Percentiles rank a stretch among this genome's conserved stretches.
Conservation (phyloP, 2,888 invertebrate species). For the Tillus elongatus region DNA sequence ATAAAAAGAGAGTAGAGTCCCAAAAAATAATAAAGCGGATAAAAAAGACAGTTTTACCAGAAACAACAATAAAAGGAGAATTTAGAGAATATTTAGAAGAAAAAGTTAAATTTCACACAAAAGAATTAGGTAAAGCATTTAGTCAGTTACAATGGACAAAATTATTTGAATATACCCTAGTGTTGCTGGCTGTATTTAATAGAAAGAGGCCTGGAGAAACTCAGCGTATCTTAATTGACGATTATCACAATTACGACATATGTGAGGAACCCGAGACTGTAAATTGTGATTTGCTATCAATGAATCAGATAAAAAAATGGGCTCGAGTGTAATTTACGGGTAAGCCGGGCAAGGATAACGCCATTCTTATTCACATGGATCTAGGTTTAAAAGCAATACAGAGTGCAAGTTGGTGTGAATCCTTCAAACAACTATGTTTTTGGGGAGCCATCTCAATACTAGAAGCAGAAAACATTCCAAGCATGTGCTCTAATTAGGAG, state of each 20-base stretch:
- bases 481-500: slow-evolving; percentile 8
- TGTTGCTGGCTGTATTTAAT: slow-evolving; percentile 9
- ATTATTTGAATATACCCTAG: slow-evolving; percentile 10
- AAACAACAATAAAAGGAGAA: slow-evolving; percentile 13
- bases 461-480: slow-evolving; percentile 7
- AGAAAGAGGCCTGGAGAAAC: slow-evolving; percentile 10
- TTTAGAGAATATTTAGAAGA: slow-evolving; percentile 14
- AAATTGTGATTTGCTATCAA: slow-evolving; percentile 7
- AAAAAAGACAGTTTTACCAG: slow-evolving; percentile 12
- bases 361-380: slow-evolving; percentile 5
- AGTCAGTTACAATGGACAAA: slow-evolving; percentile 8
- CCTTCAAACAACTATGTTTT: slow-evolving; percentile 7
- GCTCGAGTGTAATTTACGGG: too few species aligned
- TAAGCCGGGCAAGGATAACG: slow-evolving; percentile 7
- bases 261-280: neutral
- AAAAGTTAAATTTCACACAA: slow-evolving; percentile 8
- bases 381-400: too few species aligned
- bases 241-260: slow-evolving; percentile 4
- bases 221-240: slow-evolving; percentile 7
- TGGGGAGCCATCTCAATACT: slow-evolving; percentile 7
- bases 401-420: slow-evolving; percentile 8
- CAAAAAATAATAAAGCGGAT: slow-evolving; percentile 16
- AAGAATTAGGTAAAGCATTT: slow-evolving; percentile 8
- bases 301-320: slow-evolving; percentile 4
- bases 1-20: slow-evolving; percentile 17